phyloP scores from a whole-genome alignment of 1,140 invertebrate genomes.

The Macrobrachium nipponense region DNA sequence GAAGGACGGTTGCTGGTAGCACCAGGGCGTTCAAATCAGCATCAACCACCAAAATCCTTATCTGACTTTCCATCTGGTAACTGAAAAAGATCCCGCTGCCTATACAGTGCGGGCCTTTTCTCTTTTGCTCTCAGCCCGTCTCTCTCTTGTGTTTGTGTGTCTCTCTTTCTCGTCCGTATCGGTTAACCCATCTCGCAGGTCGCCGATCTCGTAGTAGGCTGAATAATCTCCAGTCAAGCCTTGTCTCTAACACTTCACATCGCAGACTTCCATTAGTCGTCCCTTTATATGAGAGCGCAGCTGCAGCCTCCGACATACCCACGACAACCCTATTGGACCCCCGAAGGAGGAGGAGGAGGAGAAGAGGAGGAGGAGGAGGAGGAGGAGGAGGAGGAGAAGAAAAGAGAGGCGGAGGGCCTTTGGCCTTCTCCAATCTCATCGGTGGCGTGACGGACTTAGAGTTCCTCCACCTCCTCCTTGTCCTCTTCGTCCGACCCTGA shows the following conservation, averaged over 20 bases:
- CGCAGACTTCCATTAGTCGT: slow-evolving; percentile 39
- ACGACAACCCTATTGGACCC: neutral
- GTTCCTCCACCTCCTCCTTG: neutral
- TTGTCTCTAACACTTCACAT: slow-evolving; percentile 50
- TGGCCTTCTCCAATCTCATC: slow-evolving; percentile 21
- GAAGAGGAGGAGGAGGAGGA: neutral
- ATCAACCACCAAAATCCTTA: neutral
- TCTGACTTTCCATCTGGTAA: slow-evolving; percentile 2
- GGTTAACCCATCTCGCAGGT: neutral
- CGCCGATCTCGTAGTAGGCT: neutral
- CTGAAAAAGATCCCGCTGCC: slow-evolving; percentile 20
- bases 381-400: slow-evolving; percentile 7
- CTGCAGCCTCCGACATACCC: slow-evolving; percentile 10
- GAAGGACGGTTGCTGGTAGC: neutral
- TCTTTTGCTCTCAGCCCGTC: neutral
- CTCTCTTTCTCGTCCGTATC: neutral
- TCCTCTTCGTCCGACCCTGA: no score
- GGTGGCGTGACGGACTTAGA: slow-evolving; percentile 11
- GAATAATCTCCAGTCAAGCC: neutral
- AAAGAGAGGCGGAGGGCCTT: neutral
- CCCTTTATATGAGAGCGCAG: slow-evolving; percentile 37
- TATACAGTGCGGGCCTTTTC: no score
- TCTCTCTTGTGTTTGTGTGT: neutral
- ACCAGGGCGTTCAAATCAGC: neutral
- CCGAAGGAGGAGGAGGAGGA: neutral